phyloP scores from a whole-genome alignment of 1,140 invertebrate genomes.

The Ooceraea biroi region DNA sequence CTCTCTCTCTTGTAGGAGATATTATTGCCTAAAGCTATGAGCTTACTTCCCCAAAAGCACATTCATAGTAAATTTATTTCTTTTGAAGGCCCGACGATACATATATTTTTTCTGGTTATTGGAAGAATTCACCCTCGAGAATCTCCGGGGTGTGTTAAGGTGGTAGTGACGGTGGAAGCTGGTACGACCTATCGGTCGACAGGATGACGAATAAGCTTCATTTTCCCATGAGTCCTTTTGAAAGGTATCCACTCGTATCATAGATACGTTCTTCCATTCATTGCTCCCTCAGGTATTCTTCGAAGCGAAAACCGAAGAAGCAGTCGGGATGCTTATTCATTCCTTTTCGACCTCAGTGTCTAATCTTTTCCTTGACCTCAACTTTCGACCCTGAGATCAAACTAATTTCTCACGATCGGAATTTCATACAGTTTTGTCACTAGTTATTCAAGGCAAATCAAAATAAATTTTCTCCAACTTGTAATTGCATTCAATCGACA shows the following conservation, averaged over 20 bases:
- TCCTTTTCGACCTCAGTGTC: conserved; percentile 6
- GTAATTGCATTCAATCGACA: background rate
- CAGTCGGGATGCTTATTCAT: conserved; percentile 19
- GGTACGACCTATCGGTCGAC: conserved; percentile 59
- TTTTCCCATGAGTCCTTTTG: conserved; percentile 45
- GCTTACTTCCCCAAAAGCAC: background rate
- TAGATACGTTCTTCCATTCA: conserved; percentile 38
- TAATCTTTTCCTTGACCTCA: conserved; percentile 36
- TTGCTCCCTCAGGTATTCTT: conserved; percentile 36
- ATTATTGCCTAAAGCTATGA: conserved; percentile 18
- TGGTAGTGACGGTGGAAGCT: conserved; percentile 37
- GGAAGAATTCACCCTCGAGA: conserved; percentile 61
- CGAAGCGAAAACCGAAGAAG: conserved; percentile 18
- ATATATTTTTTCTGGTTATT: conserved; percentile 58
- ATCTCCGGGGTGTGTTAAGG: conserved; percentile 60
- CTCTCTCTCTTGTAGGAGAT: background rate
- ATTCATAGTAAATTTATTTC: conserved; percentile 58
- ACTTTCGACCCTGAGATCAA: conserved; percentile 28
- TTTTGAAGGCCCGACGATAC: conserved; percentile 36
- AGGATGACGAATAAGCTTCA: conserved; percentile 71
- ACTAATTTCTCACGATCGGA: background rate
- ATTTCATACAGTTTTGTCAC: background rate
- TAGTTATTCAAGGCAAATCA: background rate
- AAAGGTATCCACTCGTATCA: conserved; percentile 48
- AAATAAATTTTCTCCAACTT: background rate